A percentile compares a stretch with the other conserved stretches of the same genome.
These are phyloP conservation scores for Cephalotes varians DNA, from an alignment of 2,888 invertebrate species.

Conservation along the genomic window DNA sequence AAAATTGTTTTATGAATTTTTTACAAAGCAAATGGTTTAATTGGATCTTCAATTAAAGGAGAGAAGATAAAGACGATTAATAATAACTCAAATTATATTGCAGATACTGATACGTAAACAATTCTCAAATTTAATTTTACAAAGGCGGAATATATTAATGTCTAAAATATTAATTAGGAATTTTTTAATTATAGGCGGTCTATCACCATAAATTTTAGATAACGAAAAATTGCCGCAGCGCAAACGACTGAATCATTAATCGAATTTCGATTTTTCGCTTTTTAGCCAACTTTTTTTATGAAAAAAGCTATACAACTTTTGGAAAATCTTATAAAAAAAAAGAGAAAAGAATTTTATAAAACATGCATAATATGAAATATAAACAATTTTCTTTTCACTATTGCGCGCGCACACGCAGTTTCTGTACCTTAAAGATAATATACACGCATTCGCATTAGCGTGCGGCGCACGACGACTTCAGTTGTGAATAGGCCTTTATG, in stretches of 20 bases:
- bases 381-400: background rate
- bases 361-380: too few relatives aligned
- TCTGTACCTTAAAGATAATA: constrained; percentile 21
- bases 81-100: background rate
- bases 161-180: background rate
- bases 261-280: background rate
- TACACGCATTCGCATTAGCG: background rate
- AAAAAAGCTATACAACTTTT: background rate
- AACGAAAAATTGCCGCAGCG: background rate
- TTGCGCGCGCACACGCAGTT: background rate
- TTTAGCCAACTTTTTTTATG: background rate
- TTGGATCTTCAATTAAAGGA: background rate
- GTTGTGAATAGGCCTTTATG: constrained; percentile 23
- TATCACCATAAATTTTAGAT: background rate
- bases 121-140: background rate
- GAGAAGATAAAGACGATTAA: background rate
- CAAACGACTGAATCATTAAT: background rate
- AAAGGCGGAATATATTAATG: background rate
- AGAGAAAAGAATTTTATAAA: background rate
- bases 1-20: constrained; percentile 15
- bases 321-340: background rate
- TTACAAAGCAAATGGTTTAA: background rate
- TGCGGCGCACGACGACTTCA: background rate
- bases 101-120: background rate
- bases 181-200: background rate